phyloP scores from a whole-genome alignment of 2,113 vertebrate species.

The Oxyura jamaicensis region DNA sequence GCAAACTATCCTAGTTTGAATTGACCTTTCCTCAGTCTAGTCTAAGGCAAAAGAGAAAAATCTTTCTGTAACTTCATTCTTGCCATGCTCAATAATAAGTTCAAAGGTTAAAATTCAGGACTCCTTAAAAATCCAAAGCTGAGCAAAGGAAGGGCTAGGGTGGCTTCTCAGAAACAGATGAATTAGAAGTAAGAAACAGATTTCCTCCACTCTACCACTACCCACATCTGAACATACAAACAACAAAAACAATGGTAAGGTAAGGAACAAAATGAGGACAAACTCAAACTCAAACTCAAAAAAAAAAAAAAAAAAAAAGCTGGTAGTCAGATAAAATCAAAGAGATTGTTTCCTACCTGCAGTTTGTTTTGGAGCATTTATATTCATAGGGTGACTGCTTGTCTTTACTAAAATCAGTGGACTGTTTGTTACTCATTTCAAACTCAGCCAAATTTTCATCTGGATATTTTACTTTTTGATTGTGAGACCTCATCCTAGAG shows the following conservation, averaged over 20 bases:
- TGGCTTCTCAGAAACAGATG: constrained; percentile 60
- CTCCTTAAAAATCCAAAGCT: constrained; percentile 41
- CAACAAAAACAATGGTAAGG: constrained; percentile 63
- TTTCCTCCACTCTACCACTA: constrained; percentile 73
- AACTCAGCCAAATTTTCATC: neutral
- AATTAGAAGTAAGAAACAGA: constrained; percentile 56
- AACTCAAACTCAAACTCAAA: constrained; percentile 12
- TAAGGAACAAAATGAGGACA: constrained; percentile 71
- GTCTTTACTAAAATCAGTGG: neutral
- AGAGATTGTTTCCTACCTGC: constrained; percentile 69
- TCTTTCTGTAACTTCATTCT: neutral
- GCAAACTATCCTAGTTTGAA: neutral
- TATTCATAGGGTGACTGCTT: neutral
- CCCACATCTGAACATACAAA: constrained; percentile 78
- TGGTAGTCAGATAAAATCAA: constrained; percentile 72
- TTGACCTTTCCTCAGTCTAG: neutral
- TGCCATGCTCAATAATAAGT: neutral
- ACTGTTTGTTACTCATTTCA: constrained; percentile 3
- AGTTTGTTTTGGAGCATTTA: constrained; percentile 65
- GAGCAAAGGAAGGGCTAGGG: constrained; percentile 45
- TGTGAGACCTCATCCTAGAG: neutral
- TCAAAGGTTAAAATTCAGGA: neutral
- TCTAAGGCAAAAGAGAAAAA: neutral
- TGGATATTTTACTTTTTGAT: neutral
- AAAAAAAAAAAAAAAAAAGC: neutral